These are phyloP conservation scores for Pollimyrus isidori DNA, from an alignment of 2,113 vertebrate genomes.

Conservation along the genomic window DNA sequence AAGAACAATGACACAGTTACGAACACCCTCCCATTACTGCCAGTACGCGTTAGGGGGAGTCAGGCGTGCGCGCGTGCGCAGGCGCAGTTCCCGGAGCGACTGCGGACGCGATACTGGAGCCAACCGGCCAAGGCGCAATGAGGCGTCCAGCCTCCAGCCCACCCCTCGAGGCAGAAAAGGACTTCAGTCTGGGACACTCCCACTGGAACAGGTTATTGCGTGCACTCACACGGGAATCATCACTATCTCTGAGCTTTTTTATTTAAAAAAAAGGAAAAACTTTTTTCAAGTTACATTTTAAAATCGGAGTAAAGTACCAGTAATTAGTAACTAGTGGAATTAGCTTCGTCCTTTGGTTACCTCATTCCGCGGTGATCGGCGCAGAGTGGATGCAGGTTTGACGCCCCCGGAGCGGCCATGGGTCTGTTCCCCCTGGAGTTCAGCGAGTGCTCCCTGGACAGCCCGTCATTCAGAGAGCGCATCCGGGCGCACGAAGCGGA, in stretches of 20 bases:
- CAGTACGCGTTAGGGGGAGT: not conserved
- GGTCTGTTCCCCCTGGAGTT: conserved; percentile 74
- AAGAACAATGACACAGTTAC: not conserved
- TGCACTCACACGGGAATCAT: not conserved
- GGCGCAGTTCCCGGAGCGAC: not conserved
- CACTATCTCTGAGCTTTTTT: not conserved
- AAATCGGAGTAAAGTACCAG: not conserved
- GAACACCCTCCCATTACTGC: not conserved
- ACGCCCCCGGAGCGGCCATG: conserved; percentile 41
- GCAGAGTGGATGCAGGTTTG: not conserved
- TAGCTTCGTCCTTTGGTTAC: not conserved
- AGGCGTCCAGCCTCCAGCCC: not conserved
- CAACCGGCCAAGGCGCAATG: not conserved
- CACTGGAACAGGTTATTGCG: not conserved
- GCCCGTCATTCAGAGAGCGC: conserved; percentile 67
- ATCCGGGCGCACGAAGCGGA: conserved; percentile 68
- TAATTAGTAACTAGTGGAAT: not conserved
- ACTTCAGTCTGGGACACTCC: not conserved
- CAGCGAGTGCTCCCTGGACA: conserved; percentile 75
- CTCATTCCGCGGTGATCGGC: not conserved
- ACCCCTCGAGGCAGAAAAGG: not conserved
- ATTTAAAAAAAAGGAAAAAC: not conserved
- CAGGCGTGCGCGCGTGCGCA: not conserved
- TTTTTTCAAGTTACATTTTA: not conserved
- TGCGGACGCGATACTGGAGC: not conserved